Base-by-base conservation (phyloP, 2,888 invertebrate species). In the Erebia aethiops region DNA sequence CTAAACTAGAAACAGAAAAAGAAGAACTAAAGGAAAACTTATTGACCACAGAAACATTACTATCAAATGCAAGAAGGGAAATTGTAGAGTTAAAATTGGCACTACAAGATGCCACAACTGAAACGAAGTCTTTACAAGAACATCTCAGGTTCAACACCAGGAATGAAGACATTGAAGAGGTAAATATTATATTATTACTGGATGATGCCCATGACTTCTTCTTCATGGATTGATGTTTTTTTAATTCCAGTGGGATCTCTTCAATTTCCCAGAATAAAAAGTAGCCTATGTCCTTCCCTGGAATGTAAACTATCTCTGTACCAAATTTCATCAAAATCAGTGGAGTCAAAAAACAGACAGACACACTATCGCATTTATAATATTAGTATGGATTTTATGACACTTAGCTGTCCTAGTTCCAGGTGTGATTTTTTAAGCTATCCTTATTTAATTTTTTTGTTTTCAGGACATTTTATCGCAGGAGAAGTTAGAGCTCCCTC, bases 31-130 rank as follows among this genome's bases (percentile, higher is more conserved):
- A 89, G 70, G 94, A 95, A 57, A 94, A 94, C 74, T 90, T 95
- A 65, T 90, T 92, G 58, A 91, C 94, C 67, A 89, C 95, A 11
- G 95, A 96, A 77, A 94, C 94, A n/a, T 94, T 81, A 94, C 94
- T 89, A 81, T 96, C 81, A 95, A 97, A 87, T 94, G 94, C 84
- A 94, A 97, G 89, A 95, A 96, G 83, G 94, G 96, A 79, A 93
- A 94, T 84, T n/a, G 95, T 95, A 41, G 94, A 95, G 72, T 89
- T 95, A 51, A 95, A 95, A 79, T 79, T 95, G 56, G 89, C 93
- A 14, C 93, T 95, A 81, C 95, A 96, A 80, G 95, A 96, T 86
- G 90, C 96, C 46, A 94, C 95, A 75, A 89, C 92, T 67, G 96
- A 96, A 86, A 93, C 95, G 35, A 87, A 92, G 72, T 90, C 92